phyloP scores from a whole-genome alignment of 1,140 invertebrate genomes.

The Choristoneura fumiferana region DNA sequence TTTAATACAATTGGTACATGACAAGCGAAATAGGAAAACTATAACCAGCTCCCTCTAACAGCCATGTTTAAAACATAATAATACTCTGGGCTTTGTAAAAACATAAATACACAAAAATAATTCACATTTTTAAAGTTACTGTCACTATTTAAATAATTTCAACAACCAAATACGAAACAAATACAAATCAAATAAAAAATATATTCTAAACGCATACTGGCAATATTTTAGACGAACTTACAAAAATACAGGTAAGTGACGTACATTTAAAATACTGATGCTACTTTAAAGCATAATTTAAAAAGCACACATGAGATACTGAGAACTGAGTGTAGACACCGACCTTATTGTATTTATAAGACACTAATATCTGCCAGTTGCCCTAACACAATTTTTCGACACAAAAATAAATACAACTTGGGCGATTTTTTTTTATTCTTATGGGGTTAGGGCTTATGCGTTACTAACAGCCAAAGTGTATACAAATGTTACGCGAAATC shows the following conservation, averaged over 20 bases:
- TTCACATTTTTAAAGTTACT: background rate
- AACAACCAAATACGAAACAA: constrained; percentile 16
- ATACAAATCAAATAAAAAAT: constrained; percentile 28
- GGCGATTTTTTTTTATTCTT: background rate
- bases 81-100: constrained; percentile 32
- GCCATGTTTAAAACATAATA: constrained; percentile 31
- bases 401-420: constrained; percentile 1
- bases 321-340: background rate
- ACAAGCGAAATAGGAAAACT: constrained; percentile 7
- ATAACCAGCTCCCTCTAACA: constrained; percentile 15
- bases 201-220: constrained; percentile 8
- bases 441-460: background rate
- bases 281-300: background rate
- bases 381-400: background rate
- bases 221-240: background rate
- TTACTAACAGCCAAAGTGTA: background rate
- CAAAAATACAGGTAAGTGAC: background rate
- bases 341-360: constrained; percentile 14
- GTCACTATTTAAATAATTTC: background rate
- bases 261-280: background rate
- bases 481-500: constrained; percentile 1
- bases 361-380: constrained; percentile 13
- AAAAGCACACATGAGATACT: constrained; percentile 1
- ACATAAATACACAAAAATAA: constrained; percentile 17
- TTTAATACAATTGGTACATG: too few species aligned